Evolutionary conservation across 2,113 vertebrate genomes (phyloP).

Genomic region (Ameiurus melas): DNA sequence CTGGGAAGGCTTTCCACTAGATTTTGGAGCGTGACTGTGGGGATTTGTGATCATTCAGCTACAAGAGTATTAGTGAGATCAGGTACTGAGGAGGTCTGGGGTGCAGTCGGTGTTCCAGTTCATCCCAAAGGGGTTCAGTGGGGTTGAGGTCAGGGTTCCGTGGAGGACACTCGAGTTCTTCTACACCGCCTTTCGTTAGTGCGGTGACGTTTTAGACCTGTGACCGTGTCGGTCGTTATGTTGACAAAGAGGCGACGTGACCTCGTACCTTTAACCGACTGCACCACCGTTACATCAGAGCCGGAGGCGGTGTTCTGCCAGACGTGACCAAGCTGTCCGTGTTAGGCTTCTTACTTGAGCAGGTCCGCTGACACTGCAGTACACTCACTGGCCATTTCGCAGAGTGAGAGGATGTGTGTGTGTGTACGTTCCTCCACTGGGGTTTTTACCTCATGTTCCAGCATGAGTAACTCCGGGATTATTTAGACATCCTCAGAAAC

Average conservation of each 20-base stretch:
- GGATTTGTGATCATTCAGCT: no score
- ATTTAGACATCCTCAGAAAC: conserved; percentile 35
- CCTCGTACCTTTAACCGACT: conserved; percentile 1
- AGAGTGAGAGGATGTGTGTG: not conserved
- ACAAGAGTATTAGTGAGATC: no score
- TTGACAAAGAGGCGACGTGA: not conserved
- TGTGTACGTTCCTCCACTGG: not conserved
- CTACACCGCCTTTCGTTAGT: not conserved
- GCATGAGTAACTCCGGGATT: conserved; percentile 29
- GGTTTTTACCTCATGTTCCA: conserved; percentile 1
- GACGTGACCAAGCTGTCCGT: not conserved
- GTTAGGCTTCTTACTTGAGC: not conserved
- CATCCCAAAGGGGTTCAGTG: no score
- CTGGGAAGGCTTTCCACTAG: no score
- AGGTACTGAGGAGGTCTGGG: no score
- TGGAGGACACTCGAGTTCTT: no score
- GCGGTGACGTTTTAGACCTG: not conserved
- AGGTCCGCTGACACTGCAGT: not conserved
- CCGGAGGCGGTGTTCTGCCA: not conserved
- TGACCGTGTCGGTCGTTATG: not conserved
- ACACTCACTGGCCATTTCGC: not conserved
- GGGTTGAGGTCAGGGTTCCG: no score
- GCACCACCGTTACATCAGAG: not conserved
- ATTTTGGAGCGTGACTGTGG: no score
- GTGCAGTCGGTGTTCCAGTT: no score